Percentiles rank a stretch among this genome's conserved stretches.
These are phyloP conservation scores for Serilophus lunatus DNA, from an alignment of 2,113 vertebrate genomes.

Conservation along the genomic window DNA sequence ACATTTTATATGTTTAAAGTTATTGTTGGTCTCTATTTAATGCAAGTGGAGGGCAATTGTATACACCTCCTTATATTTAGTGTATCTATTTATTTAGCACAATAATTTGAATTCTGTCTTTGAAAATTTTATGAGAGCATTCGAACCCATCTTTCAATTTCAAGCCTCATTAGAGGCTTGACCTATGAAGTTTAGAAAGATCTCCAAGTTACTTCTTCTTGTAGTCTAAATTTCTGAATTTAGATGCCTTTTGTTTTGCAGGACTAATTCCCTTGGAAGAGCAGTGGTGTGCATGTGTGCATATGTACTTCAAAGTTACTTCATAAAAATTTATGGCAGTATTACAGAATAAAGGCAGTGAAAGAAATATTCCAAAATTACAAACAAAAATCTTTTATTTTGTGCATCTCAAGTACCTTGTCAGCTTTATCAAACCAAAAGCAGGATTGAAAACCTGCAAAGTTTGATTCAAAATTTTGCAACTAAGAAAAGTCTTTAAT, in stretches of 20 bases:
- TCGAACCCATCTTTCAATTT: background rate
- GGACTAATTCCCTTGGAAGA: background rate
- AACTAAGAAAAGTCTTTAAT: background rate
- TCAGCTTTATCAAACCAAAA: background rate
- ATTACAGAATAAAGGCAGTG: background rate
- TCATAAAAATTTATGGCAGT: background rate
- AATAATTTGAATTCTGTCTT: background rate
- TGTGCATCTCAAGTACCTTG: background rate
- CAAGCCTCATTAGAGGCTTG: background rate
- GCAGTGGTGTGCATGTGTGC: rapidly evolving
- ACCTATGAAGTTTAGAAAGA: background rate
- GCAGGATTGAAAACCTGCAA: background rate
- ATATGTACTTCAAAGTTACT: background rate
- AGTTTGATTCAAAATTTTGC: background rate
- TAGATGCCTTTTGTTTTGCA: background rate
- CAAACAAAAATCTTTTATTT: background rate
- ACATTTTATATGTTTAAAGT: background rate
- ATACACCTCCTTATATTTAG: background rate
- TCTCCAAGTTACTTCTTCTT: background rate
- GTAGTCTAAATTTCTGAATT: background rate
- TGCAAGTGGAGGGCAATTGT: background rate
- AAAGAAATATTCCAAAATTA: background rate
- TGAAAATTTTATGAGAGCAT: background rate
- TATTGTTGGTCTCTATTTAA: background rate
- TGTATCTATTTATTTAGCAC: background rate